phyloP scores from a whole-genome alignment of 2,113 vertebrate genomes.

The Anarhynchus alexandrinus region DNA sequence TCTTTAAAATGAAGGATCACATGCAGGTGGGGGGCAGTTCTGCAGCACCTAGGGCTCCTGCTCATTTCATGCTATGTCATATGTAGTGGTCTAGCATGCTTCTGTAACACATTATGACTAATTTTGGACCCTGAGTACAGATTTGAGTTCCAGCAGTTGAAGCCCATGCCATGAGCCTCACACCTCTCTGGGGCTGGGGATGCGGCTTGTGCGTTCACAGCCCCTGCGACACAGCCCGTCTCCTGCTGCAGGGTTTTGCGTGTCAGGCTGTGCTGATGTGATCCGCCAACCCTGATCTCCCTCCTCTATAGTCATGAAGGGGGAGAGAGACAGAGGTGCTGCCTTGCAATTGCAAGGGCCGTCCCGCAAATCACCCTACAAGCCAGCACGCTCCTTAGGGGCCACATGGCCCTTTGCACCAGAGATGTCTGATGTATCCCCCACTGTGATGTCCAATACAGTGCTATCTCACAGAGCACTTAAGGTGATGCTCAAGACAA shows the following conservation, averaged over 20 bases:
- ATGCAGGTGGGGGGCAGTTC: not conserved
- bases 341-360: not conserved
- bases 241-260: not conserved
- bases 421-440: not conserved
- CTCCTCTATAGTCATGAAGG: fast-evolving
- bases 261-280: not conserved
- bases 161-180: not conserved
- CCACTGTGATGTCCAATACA: fast-evolving
- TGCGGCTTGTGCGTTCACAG: fast-evolving
- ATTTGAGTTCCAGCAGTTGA: not conserved
- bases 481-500: not conserved
- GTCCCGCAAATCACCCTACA: not conserved
- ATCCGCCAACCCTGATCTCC: not conserved
- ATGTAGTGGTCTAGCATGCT: not conserved
- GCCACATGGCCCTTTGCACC: not conserved
- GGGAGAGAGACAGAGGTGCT: not conserved
- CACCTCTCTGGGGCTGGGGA: not conserved
- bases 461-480: not conserved
- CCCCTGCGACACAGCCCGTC: fast-evolving
- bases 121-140: not conserved
- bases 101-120: not conserved
- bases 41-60: not conserved
- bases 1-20: not conserved
- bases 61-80: not conserved
- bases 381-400: not conserved